Base-by-base conservation (phyloP, 2,113 vertebrate species). In the Cynocephalus volans region DNA sequence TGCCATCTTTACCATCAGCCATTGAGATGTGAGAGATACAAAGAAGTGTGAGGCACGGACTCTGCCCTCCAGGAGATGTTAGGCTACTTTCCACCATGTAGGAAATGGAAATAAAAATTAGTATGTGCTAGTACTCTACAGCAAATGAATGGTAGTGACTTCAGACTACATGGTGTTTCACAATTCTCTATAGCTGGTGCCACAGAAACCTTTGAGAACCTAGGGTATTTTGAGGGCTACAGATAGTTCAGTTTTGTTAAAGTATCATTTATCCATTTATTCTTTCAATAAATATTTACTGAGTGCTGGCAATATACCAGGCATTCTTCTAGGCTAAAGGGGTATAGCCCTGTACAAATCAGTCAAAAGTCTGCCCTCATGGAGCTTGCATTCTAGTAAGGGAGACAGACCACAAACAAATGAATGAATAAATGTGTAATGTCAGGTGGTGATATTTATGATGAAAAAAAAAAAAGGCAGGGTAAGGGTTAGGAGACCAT, bases 181-280 rank as follows among this genome's bases (percentile, higher is more conserved):
- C 5, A 48, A 2, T 62, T 91, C 21, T 80, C 36, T 65, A 0
- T 45, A 65, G 36, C 13, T 70, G 36, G 64, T 95, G 12, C 48
- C 83, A 48, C 21, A 84, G 54, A 88, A 85, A 48, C 15, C 45
- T 62, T 31, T 84, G 50, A 93, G 76, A 93, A 69, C 65, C 72
- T 72, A 48, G 15, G 72, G 60, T 82, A 28, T 73, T 95, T 79
- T 67, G 67, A 92, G 52, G 24, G 19, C 62, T 52, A 80, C 3
- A 77, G 21, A 58, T 54, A 73, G 26, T 45, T 96, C 28, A 76
- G 24, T 31, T 69, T 95, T 93, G 48, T 77, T 96, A 48, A 91
- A 72, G 31, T 88, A 41, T 80, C 45, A 23, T 81, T 94, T 64
- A 90, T 81, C 50, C 60, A 72, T n/a, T 90, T 80, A 90, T 33